Evolutionary conservation across 2,888 invertebrate species (phyloP).

Genomic region (Hypercompe scribonia): DNA sequence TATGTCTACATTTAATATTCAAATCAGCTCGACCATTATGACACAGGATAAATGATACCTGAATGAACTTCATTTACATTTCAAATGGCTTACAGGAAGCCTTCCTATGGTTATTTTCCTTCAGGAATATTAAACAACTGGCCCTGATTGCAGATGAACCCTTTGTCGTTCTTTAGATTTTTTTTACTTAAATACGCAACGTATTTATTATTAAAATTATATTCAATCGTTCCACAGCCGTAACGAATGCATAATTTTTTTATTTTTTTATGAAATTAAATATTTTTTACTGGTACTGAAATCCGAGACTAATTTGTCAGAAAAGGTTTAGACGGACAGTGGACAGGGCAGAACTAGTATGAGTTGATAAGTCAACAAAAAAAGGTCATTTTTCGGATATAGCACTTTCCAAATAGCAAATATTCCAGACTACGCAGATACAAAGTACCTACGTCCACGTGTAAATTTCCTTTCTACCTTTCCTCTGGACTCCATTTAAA

Average conservation of each 20-base stretch:
- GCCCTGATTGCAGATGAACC: conserved; percentile 31
- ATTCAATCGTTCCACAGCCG: background rate
- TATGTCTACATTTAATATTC: conserved; percentile 45
- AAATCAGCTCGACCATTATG: conserved; percentile 43
- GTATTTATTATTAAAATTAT: background rate
- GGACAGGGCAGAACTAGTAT: background rate
- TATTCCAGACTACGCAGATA: background rate
- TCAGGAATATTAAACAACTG: conserved; percentile 34
- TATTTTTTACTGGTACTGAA: too few relatives aligned
- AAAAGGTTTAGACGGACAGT: background rate
- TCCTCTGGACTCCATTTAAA: background rate
- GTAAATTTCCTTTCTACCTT: background rate
- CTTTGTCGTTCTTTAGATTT: conserved; percentile 22
- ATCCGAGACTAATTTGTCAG: background rate
- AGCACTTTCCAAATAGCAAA: background rate
- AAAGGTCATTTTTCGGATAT: background rate
- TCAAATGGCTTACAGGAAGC: conserved; percentile 43
- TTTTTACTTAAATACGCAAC: background rate
- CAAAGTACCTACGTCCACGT: background rate
- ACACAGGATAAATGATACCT: conserved; percentile 39
- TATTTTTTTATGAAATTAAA: too few relatives aligned
- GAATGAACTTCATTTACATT: conserved; percentile 50
- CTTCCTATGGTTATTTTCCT: conserved; percentile 43
- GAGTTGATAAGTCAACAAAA: too few relatives aligned
- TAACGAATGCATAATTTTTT: background rate